Evolutionary conservation across 2,797 vertebrate species (phyloP).

Genomic region (Tauraco hartlaubi): DNA sequence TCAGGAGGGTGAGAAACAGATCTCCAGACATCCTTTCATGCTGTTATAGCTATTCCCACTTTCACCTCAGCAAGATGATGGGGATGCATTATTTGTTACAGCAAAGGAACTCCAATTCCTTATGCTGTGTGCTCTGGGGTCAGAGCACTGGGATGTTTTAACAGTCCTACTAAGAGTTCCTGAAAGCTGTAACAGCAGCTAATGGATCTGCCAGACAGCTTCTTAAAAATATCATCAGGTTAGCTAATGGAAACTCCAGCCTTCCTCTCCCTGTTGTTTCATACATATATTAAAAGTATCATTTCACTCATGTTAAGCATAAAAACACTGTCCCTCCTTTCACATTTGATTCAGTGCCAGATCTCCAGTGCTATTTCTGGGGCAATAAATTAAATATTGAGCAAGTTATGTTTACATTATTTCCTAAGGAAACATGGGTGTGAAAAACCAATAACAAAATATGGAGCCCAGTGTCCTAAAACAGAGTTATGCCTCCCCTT

Average conservation of each 20-base stretch:
- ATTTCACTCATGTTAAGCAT: conserved; percentile 46
- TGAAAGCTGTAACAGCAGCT: conserved; percentile 38
- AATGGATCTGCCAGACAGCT: conserved; percentile 73
- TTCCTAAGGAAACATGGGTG: not conserved
- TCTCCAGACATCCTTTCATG: not conserved
- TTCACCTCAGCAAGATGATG: conserved; percentile 4
- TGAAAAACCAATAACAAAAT: not conserved
- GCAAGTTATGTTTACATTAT: not conserved
- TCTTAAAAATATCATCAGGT: conserved; percentile 52
- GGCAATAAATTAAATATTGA: conserved; percentile 49
- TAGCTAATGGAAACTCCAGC: conserved; percentile 75
- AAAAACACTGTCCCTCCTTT: conserved; percentile 40
- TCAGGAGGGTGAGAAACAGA: not conserved
- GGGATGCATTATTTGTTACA: conserved; percentile 42
- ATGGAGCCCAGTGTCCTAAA: not conserved
- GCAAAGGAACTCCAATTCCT: not conserved
- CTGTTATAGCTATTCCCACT: not conserved
- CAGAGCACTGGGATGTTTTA: conserved; percentile 37
- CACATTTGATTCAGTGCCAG: not conserved
- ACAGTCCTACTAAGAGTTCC: conserved; percentile 28
- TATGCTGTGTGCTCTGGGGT: not conserved
- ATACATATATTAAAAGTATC: conserved; percentile 11
- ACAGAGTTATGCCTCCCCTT: not conserved
- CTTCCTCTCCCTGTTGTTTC: conserved; percentile 56
- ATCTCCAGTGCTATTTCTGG: conserved; percentile 25